A percentile compares a stretch with the other conserved stretches of the same genome.
These are phyloP conservation scores for Phaenicophaeus curvirostris DNA, from an alignment of 2,797 vertebrate species.

Conservation along the genomic window DNA sequence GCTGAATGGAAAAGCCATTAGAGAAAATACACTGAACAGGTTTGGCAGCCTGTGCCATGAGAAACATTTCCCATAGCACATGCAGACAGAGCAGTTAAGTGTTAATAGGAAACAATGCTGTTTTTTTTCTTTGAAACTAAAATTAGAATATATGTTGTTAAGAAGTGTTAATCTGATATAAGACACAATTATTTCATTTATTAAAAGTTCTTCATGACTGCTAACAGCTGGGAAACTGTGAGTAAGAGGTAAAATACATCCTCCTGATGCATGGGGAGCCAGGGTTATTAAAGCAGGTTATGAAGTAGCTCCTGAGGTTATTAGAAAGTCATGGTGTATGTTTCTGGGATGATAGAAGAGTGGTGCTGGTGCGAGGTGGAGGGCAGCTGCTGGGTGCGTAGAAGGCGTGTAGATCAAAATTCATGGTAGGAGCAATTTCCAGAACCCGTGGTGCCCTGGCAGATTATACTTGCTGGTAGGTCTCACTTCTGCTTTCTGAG, in stretches of 20 bases:
- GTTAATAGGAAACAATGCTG: neutral
- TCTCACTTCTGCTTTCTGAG: neutral
- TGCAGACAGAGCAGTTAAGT: neutral
- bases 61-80: neutral
- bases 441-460: accelerated
- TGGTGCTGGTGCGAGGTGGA: accelerated
- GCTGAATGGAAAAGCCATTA: constrained; percentile 14
- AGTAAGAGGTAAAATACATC: neutral
- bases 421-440: neutral
- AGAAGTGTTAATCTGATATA: neutral
- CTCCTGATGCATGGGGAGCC: neutral
- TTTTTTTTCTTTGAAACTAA: neutral
- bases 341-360: neutral
- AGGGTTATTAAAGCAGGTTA: neutral
- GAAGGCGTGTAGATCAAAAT: neutral
- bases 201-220: neutral
- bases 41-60: neutral
- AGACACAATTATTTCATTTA: neutral
- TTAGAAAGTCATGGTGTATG: neutral
- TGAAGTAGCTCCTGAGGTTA: neutral
- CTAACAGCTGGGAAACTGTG: neutral
- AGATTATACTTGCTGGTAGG: neutral
- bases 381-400: neutral
- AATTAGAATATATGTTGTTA: neutral
- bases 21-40: neutral